Evolutionary conservation across 2,797 vertebrate species (phyloP).

Genomic region (Rhabdophis nuchalis): DNA sequence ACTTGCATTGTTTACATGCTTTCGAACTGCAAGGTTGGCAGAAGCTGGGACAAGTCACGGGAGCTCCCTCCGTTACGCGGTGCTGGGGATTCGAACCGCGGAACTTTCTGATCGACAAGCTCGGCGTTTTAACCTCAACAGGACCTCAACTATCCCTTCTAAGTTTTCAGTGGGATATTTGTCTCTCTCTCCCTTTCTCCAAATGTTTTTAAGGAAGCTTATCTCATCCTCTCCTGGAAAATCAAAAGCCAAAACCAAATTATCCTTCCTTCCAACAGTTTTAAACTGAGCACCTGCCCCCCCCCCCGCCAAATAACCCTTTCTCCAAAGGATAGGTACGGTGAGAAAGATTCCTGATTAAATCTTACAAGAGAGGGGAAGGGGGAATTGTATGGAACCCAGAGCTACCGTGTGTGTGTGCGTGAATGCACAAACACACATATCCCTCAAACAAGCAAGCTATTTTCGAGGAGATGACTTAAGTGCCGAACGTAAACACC

Average conservation of each 20-base stretch:
- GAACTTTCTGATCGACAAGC: too few relatives aligned
- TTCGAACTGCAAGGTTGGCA: too few relatives aligned
- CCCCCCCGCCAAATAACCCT: too few relatives aligned
- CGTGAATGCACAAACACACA: background rate
- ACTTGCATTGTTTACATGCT: too few relatives aligned
- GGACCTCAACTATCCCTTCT: background rate
- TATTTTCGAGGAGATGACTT: conserved; percentile 13
- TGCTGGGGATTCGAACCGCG: too few relatives aligned
- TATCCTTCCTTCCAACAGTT: background rate
- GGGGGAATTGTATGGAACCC: background rate
- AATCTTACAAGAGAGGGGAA: background rate
- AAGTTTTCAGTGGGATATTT: too few relatives aligned
- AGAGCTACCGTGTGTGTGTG: background rate
- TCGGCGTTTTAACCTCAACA: too few relatives aligned
- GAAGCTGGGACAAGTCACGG: too few relatives aligned
- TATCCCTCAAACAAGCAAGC: background rate
- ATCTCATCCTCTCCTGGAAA: background rate
- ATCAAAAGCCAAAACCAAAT: too few relatives aligned
- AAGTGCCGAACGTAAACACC: conserved; percentile 7
- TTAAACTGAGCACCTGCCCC: background rate
- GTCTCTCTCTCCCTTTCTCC: background rate
- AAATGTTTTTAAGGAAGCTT: background rate
- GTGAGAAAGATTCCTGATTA: background rate
- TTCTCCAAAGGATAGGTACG: too few relatives aligned
- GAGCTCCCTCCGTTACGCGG: too few relatives aligned